Base-by-base conservation (phyloP, 2,888 invertebrate genomes). In the Papilio demoleus region DNA sequence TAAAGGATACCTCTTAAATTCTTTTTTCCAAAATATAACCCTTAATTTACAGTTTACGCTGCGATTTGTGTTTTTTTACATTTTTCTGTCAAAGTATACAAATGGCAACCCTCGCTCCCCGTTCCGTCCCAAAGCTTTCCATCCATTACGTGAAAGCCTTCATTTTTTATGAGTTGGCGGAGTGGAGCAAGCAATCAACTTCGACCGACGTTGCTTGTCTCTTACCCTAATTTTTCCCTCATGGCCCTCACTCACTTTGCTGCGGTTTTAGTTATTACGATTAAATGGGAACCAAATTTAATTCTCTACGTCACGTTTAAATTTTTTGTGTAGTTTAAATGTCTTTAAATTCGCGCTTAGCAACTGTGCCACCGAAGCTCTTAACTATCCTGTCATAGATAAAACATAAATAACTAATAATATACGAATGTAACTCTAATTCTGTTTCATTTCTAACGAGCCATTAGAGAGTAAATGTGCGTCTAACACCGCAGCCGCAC, bases 111-210 rank as follows among this genome's bases (percentile, higher is more conserved):
- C 64, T 31, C 17, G 14, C 17, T 19, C 17, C 36, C 19, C 60
- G 60, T 40, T 40, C 60, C 60, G 14, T 38, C 24, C 22, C 38
- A 40, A 40, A 60, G 60, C 60, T 40, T 60, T 40, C 60, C 60
- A 60, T 60, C 60, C 40, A 60, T 60, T 60, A 60, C 40, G 60
- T 38, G 24, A 24, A 60, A 60, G 38, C 60, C 60, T 60, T 60
- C 60, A 60, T 60, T 60, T 60, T 60, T 60, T 60, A 60, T 60
- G 38, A 60, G 38, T 60, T 60, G 60, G 22, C 60, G 60, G 53
- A 56, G 53, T 56, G 53, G n/a, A 56, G 53, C 53, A 17, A 56
- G 38, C 60, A 60, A 60, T 38, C 60, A 60, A 60, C 38, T 56
- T 60, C 38, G 40, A 40, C 38, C 60, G 40, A 60, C 60, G 24